Evolutionary conservation across 2,888 invertebrate genomes (phyloP), one percentile per base, ranked within the genome.

Genomic region (Dolichomitus sp.): DNA sequence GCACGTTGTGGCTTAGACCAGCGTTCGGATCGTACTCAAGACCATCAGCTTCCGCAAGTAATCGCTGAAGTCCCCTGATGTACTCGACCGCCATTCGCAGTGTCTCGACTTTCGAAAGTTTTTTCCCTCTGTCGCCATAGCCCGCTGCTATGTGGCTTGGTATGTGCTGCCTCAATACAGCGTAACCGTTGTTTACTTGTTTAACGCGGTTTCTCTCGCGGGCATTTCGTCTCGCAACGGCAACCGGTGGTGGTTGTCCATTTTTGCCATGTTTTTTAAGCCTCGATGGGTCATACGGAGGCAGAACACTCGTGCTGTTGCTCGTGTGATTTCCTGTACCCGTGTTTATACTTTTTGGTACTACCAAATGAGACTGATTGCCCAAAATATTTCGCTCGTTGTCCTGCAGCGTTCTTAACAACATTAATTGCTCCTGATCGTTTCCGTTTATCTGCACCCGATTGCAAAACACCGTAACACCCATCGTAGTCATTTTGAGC

Each of bases 181-280:
- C 97, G 92, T 98, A 98, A 19, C 98, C 98, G 90, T 98, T 97
- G 94, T 98, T 98, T 33, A 98, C 98, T 95, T 98, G 98, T 88
- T 98, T 97, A 11, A 98, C 98, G 81, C 99, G 95, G 94, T 98
- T 98, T 23, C 99, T 95, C 95, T 99, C 99, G 72, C 99, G 95
- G 83, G 98, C 98, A 94, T 99, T 99, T 90, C 99, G 95, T 59
- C 98, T 95, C 0, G 98, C 98, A 7, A 98, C 98, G 0, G 98
- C 97, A 27, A 97, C 95, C 0, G 97, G 97, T 68, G 96, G 96
- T 3, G 97, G 96, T 79, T 96, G 94, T 7, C 94, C 94, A 80
- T 94, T 93, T 75, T 93, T 93, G 4, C 93, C 93, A 75, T 93
- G 93, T 33, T 93, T 93, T 75, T 93, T 93, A 19, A 93, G 68